These are phyloP conservation scores for Pseudolycoriella hygida DNA, from an alignment of 2,888 invertebrate species.

Conservation along the genomic window DNA sequence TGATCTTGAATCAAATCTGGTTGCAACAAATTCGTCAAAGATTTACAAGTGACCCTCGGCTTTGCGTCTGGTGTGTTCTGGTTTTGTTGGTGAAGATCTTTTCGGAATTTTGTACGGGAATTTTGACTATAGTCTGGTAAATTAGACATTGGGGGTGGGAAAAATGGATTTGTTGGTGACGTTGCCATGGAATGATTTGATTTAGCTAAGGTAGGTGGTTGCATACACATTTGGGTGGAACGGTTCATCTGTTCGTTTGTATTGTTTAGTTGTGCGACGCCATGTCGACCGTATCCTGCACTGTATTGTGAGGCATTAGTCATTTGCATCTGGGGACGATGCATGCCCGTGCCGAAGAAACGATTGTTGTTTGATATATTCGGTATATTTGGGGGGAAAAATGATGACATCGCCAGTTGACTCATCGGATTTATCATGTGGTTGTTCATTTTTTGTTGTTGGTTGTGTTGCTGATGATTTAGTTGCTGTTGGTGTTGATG, in stretches of 20 bases:
- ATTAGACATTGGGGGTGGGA: constrained; percentile 1
- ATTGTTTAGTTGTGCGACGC: not conserved
- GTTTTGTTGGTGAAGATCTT: constrained; percentile 3
- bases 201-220: not conserved
- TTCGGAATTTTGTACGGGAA: not conserved
- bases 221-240: constrained; percentile 1
- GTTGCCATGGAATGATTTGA: not conserved
- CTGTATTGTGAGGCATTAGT: not conserved
- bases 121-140: not conserved
- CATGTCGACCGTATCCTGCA: not conserved
- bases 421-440: constrained; percentile 1
- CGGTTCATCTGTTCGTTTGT: constrained; percentile 2
- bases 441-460: constrained; percentile 9
- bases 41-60: constrained; percentile 42
- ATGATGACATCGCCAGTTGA: constrained; percentile 1
- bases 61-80: constrained; percentile 20
- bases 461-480: constrained; percentile 5
- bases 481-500: constrained; percentile 8
- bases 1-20: constrained; percentile 21
- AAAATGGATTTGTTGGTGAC: constrained; percentile 3
- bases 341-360: not conserved
- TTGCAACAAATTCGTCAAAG: constrained; percentile 40
- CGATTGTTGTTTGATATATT: constrained; percentile 25
- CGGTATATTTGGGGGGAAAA: constrained; percentile 11
- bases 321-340: not conserved